These are phyloP conservation scores for Palythoa grandiflora DNA, from an alignment of 92 coral and sea anemone species.

Conservation along the genomic window DNA sequence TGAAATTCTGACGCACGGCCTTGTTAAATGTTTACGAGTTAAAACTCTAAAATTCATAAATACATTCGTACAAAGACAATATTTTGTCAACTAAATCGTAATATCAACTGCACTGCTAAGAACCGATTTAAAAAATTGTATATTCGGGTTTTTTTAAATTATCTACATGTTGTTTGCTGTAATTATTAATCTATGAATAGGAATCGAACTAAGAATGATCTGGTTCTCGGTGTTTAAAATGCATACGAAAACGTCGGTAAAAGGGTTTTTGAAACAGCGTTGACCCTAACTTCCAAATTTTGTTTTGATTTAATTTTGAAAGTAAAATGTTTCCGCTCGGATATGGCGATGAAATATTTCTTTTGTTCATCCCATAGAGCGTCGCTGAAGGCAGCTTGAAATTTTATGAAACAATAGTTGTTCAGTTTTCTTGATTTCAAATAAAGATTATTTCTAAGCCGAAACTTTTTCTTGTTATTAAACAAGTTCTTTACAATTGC, in stretches of 20 bases:
- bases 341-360: not conserved
- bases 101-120: too few relatives aligned
- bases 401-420: not conserved
- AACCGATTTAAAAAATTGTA: too few relatives aligned
- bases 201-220: too few relatives aligned
- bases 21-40: too few relatives aligned
- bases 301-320: not conserved
- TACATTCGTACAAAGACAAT: too few relatives aligned
- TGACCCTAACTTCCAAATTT: not conserved
- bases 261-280: not conserved
- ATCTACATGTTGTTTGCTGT: too few relatives aligned
- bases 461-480: not conserved
- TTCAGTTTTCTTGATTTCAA: not conserved
- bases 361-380: not conserved
- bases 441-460: not conserved
- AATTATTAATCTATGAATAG: too few relatives aligned
- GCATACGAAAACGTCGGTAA: not conserved
- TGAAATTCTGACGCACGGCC: too few relatives aligned
- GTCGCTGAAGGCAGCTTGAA: not conserved
- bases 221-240: too few relatives aligned
- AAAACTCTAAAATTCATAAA: too few relatives aligned
- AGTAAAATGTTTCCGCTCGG: not conserved
- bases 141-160: too few relatives aligned
- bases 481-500: not conserved
- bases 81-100: too few relatives aligned